phyloP scores from a whole-genome alignment of 2,113 vertebrate species.

The Morphnarchus princeps region DNA sequence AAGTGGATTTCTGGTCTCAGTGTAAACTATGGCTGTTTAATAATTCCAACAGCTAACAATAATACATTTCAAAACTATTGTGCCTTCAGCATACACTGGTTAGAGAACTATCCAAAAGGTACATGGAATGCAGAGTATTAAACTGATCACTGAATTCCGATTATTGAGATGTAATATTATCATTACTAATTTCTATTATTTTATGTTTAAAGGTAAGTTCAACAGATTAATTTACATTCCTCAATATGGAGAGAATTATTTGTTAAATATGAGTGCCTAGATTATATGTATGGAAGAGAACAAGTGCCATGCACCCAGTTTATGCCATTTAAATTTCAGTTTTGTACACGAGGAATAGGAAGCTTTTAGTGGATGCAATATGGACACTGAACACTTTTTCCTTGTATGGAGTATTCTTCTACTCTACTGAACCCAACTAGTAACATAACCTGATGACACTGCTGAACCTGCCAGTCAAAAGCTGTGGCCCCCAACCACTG shows the following conservation, averaged over 20 bases:
- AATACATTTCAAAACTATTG: neutral
- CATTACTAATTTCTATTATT: neutral
- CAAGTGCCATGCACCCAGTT: neutral
- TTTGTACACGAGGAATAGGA: neutral
- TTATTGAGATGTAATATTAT: neutral
- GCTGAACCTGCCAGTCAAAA: neutral
- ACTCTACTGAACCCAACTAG: neutral
- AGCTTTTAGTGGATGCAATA: neutral
- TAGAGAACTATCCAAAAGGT: neutral
- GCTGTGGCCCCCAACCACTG: neutral
- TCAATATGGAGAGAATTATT: neutral
- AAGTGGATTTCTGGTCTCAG: neutral
- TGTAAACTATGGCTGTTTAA: neutral
- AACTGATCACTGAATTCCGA: neutral
- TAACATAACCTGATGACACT: neutral
- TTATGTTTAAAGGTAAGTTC: neutral
- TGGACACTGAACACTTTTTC: neutral
- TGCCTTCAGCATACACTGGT: neutral
- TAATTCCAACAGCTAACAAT: neutral
- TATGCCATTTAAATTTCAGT: neutral
- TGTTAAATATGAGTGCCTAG: neutral
- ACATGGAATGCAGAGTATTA: neutral
- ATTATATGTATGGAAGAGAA: neutral
- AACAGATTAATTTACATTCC: neutral
- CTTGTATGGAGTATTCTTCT: neutral